Evolutionary conservation across 2,113 vertebrate genomes (phyloP).

Genomic region (Hypocryptadius cinnamomeus): DNA sequence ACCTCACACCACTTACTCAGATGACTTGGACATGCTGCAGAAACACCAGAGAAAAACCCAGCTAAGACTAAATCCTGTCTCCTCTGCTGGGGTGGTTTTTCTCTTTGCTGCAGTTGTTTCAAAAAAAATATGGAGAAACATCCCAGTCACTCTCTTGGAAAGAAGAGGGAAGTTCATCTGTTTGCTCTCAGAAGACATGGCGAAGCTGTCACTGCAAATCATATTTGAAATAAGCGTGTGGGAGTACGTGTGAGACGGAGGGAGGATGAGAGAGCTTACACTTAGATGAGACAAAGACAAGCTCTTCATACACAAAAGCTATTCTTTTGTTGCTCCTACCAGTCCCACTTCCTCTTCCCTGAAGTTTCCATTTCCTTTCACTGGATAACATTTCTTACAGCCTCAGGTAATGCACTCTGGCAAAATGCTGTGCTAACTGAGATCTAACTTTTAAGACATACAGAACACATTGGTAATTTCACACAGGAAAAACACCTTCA

Average conservation of each 20-base stretch:
- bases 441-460: background rate
- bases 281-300: background rate
- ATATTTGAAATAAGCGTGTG: background rate
- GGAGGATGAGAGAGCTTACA: background rate
- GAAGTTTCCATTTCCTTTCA: background rate
- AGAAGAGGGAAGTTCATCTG: background rate
- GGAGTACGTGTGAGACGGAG: background rate
- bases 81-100: background rate
- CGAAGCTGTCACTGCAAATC: background rate
- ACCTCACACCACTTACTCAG: background rate
- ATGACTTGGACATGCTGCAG: background rate
- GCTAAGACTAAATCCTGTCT: accelerated
- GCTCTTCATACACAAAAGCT: background rate
- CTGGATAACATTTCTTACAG: background rate
- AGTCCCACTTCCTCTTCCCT: background rate
- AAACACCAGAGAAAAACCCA: background rate
- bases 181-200: background rate
- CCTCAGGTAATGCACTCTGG: background rate
- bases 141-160: background rate
- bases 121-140: background rate
- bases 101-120: background rate
- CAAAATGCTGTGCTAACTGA: background rate
- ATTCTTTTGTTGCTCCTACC: background rate
- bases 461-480: background rate
- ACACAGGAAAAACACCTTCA: background rate